phyloP scores from a whole-genome alignment of 1,140 invertebrate genomes.

The Rhopalosiphum maidis region DNA sequence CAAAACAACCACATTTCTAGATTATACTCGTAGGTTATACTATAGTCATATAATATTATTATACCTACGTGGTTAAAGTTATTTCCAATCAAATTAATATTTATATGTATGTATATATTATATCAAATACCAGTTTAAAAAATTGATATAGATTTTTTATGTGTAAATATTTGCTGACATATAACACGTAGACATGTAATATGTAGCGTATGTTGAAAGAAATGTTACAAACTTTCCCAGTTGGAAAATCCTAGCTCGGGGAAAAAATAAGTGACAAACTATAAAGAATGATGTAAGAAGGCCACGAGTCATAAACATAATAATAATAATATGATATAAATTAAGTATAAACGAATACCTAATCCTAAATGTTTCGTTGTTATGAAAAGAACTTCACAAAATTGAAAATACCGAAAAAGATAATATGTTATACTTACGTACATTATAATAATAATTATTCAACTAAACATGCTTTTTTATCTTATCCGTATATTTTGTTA shows the following conservation, averaged over 20 bases:
- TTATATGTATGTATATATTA: too few species aligned
- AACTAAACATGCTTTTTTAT: neutral
- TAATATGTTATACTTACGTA: neutral
- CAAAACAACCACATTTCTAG: too few species aligned
- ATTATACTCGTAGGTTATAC: too few species aligned
- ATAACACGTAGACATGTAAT: too few species aligned
- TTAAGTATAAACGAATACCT: neutral
- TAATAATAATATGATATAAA: neutral
- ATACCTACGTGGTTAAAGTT: neutral
- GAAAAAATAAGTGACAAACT: neutral
- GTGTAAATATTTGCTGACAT: too few species aligned
- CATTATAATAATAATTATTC: neutral
- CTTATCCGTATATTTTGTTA: slow-evolving; percentile 11
- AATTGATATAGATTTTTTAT: too few species aligned
- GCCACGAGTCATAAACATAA: neutral
- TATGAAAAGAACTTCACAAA: neutral
- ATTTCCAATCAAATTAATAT: neutral
- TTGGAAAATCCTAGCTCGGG: neutral
- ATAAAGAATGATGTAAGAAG: neutral
- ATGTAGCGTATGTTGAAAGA: too few species aligned
- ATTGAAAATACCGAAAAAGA: neutral
- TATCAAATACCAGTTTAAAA: too few species aligned
- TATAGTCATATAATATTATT: too few species aligned
- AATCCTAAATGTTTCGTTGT: neutral
- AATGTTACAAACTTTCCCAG: neutral